phyloP scores from a whole-genome alignment of 1,140 invertebrate genomes.

The Drosophila kepulauana region DNA sequence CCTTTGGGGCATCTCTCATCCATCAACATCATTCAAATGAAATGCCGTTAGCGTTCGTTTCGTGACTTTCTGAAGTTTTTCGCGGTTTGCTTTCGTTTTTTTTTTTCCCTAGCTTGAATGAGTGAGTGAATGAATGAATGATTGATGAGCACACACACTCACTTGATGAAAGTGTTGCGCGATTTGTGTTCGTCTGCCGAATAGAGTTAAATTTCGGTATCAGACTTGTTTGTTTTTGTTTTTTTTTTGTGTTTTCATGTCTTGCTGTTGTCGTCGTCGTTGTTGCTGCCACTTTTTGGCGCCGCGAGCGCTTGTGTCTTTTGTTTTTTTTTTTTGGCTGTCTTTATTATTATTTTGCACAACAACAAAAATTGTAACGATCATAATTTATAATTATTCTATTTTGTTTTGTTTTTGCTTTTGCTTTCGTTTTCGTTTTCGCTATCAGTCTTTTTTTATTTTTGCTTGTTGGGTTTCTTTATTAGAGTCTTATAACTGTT shows the following conservation, averaged over 20 bases:
- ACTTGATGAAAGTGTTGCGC: slow-evolving; percentile 50
- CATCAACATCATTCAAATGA: slow-evolving; percentile 15
- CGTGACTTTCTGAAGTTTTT: slow-evolving; percentile 45
- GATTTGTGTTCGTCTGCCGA: slow-evolving; percentile 35
- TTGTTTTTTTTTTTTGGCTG: background rate
- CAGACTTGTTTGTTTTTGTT: slow-evolving; percentile 6
- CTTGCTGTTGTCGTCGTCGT: background rate
- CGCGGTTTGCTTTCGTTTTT: slow-evolving; percentile 41
- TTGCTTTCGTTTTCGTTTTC: slow-evolving; percentile 1
- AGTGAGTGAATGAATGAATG: slow-evolving; percentile 25
- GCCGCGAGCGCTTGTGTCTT: slow-evolving; percentile 25
- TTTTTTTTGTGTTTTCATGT: too few relatives aligned
- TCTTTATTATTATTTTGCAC: slow-evolving; percentile 12
- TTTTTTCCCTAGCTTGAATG: slow-evolving; percentile 24
- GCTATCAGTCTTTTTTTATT: background rate
- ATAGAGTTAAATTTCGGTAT: background rate
- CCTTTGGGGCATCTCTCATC: slow-evolving; percentile 20
- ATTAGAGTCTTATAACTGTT: slow-evolving; percentile 26
- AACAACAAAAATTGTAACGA: slow-evolving; percentile 29
- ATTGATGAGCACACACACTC: slow-evolving; percentile 50
- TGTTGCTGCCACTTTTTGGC: slow-evolving; percentile 10
- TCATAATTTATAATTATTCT: slow-evolving; percentile 42
- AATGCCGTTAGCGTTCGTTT: slow-evolving; percentile 32
- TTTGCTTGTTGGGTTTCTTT: background rate
- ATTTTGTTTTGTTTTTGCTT: slow-evolving; percentile 25